Conservation (phyloP, 2,888 invertebrate genomes). For the Conchocele bisecta region DNA sequence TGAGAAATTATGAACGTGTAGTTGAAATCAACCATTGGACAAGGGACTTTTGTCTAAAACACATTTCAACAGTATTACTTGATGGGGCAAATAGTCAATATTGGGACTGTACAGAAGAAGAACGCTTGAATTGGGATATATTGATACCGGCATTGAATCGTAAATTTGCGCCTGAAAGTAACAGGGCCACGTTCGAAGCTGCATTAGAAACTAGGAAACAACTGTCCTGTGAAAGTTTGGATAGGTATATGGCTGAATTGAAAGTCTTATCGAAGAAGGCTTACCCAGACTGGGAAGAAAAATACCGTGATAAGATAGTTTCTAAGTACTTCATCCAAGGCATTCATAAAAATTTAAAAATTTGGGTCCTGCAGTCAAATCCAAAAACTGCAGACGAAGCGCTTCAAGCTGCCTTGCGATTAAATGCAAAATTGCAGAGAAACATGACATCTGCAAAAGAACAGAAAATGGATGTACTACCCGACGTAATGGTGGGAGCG, state of each 20-base stretch:
- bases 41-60: no score
- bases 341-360: not conserved
- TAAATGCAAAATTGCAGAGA: not conserved
- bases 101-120: no score
- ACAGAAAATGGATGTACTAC: not conserved
- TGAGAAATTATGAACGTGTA: no score
- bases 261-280: not conserved
- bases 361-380: constrained; percentile 13
- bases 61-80: no score
- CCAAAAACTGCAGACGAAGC: constrained; percentile 8
- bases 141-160: no score
- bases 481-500: not conserved
- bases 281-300: constrained; percentile 1
- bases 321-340: constrained; percentile 9
- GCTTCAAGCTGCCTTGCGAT: constrained; percentile 3
- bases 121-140: no score
- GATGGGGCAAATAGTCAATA: no score
- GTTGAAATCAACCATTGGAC: no score
- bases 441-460: no score
- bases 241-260: constrained; percentile 1
- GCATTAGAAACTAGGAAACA: not conserved
- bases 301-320: not conserved
- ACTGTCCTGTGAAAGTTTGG: not conserved
- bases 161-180: no score
- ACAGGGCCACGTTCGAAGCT: no score